A percentile compares a stretch with the other conserved stretches of the same genome.
Evolutionary conservation across 64 coral and sea anemone genomes (phyloP).

Genomic region (Hydrozoanthus tunicans): DNA sequence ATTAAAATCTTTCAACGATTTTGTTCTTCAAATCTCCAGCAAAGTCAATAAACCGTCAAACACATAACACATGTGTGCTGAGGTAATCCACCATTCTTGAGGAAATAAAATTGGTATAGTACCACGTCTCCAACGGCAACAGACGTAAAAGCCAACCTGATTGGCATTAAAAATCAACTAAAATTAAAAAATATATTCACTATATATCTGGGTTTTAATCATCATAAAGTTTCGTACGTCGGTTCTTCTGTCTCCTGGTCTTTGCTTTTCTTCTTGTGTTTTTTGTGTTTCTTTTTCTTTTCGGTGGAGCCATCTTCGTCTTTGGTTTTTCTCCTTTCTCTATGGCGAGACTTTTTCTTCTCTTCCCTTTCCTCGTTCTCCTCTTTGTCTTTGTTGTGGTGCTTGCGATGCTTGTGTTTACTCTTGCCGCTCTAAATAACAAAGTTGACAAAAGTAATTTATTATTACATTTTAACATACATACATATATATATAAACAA

Average conservation of each 20-base stretch:
- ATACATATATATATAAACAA: too few species aligned
- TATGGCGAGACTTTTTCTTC: constrained; percentile 34
- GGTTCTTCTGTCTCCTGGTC: constrained; percentile 19
- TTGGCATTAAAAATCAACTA: background rate
- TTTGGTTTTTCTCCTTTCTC: constrained; percentile 30
- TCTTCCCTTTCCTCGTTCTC: constrained; percentile 47
- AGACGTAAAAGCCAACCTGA: background rate
- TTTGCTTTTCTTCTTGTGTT: constrained; percentile 47
- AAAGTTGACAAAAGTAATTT: background rate
- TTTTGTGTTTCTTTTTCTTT: constrained; percentile 59
- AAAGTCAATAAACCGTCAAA: background rate
- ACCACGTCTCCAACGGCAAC: background rate
- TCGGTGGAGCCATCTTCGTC: constrained; percentile 2
- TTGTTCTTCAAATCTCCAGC: background rate
- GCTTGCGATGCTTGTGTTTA: constrained; percentile 51
- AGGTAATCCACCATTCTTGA: background rate
- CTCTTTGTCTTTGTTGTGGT: constrained; percentile 33
- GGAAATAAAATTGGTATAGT: background rate
- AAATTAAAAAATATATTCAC: constrained; percentile 18
- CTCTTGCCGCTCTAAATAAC: constrained; percentile 42
- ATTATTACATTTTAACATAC: too few species aligned
- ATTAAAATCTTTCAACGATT: background rate
- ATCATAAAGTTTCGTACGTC: constrained; percentile 49
- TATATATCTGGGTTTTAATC: background rate
- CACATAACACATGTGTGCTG: background rate